Base-by-base conservation (phyloP, 2,113 vertebrate species). In the Podiceps cristatus region DNA sequence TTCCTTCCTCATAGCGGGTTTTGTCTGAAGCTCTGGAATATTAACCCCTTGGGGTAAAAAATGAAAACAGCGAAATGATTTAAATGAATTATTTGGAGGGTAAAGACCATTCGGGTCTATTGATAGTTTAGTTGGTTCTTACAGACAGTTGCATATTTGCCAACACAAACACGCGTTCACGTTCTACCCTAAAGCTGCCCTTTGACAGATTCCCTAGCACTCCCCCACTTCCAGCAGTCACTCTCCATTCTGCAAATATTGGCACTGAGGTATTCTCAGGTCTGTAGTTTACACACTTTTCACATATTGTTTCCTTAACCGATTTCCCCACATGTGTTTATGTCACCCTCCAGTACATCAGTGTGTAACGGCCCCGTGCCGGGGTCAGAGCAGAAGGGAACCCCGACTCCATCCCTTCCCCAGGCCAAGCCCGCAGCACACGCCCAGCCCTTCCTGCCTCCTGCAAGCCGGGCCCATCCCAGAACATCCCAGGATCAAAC, bases 61-160 rank as follows among this genome's bases (percentile, higher is more conserved):
- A 14, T 0, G 0, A 2, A 27, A 29, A 17, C 55, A 23, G 4
- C 6, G 13, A 29, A 63, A 56, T 27, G 3, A 53, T 76, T 93
- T 64, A 49, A 59, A 44, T 14, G 0, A 64, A 12, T 59, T 52
- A 29, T 31, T 42, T 25, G 24, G 7, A 10, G 2, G 7, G 16
- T 31, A 56, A 90, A 23, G 28, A 49, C 75, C 58, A 29, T 23
- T 44, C 15, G 40, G 9, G 17, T 68, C 18, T 40, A 20, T 37
- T 10, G 55, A 47, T 29, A 58, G 15, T 42, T 55, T 9, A 27
- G 9, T 31, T 18, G 17, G 12, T 27, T 90, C 27, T 81, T 45
- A 7, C 0, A 37, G 31, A 10, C 37, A 81, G 17, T 1, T 44
- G 10, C 6, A 0, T 6, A 44, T 66, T 73, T 13, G 1, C n/a